Evolutionary conservation across 1,140 invertebrate species (phyloP).

Genomic region (Melipona quadrifasciata): DNA sequence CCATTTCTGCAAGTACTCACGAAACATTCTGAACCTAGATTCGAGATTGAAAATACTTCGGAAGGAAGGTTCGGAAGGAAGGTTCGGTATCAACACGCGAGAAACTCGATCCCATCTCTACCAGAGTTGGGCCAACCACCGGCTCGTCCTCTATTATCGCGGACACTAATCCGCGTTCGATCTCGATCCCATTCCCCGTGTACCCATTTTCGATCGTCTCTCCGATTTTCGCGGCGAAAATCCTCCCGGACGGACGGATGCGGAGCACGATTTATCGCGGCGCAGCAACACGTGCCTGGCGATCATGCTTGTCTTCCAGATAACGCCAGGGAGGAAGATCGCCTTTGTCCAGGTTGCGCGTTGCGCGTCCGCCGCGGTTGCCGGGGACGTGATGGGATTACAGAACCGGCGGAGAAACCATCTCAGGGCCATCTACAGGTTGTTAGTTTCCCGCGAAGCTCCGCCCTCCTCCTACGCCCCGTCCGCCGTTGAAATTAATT

Average conservation of each 20-base stretch:
- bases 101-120: no score
- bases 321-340: conserved; percentile 42
- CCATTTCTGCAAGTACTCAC: no score
- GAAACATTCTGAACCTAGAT: no score
- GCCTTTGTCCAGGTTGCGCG: conserved; percentile 53
- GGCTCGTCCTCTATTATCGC: not conserved
- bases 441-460: conserved; percentile 67
- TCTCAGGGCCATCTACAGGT: conserved; percentile 70
- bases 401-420: not conserved
- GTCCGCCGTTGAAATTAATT: conserved; percentile 66
- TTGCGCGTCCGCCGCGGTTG: conserved; percentile 44
- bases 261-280: conserved; percentile 57
- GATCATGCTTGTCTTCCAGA: conserved; percentile 53
- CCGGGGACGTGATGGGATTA: conserved; percentile 49
- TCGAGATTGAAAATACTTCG: no score
- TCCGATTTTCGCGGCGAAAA: not conserved
- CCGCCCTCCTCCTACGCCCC: not conserved
- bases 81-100: no score
- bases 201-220: not conserved
- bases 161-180: not conserved
- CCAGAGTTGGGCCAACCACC: not conserved
- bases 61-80: no score
- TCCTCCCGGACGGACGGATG: not conserved
- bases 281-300: conserved; percentile 61
- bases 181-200: not conserved